phyloP scores from a whole-genome alignment of 2,888 invertebrate genomes.

The Phaedon cochleariae region DNA sequence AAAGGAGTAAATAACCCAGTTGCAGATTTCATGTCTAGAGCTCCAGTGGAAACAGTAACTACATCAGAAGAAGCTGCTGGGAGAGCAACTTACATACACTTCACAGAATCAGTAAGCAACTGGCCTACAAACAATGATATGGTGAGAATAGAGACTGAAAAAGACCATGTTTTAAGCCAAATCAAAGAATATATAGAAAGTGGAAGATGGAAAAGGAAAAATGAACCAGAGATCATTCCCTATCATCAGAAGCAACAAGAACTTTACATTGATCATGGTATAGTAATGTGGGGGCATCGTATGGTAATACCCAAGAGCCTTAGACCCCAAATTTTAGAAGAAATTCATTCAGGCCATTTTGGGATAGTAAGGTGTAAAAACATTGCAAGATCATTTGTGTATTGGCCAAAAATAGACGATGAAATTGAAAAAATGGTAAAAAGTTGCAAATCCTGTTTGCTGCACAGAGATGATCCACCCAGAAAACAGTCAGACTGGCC shows the following conservation, averaged over 20 bases:
- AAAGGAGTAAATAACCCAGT: constrained; percentile 11
- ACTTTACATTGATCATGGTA: constrained; percentile 5
- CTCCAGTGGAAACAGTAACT: background rate
- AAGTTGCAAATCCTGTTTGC: constrained; percentile 15
- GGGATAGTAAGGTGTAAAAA: constrained; percentile 16
- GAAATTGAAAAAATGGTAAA: constrained; percentile 18
- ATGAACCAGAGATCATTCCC: constrained; percentile 1
- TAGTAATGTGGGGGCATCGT: constrained; percentile 19
- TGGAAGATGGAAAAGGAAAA: constrained; percentile 11
- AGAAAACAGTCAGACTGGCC: constrained; percentile 11
- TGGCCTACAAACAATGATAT: constrained; percentile 20
- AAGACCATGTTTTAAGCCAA: constrained; percentile 10
- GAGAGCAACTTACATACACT: constrained; percentile 12
- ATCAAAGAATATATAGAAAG: constrained; percentile 4
- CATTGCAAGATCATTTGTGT: constrained; percentile 16
- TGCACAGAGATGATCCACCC: constrained; percentile 10
- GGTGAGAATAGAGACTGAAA: background rate
- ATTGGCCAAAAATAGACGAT: constrained; percentile 21
- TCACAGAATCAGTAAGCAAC: too few relatives aligned
- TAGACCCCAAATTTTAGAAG: background rate
- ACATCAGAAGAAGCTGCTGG: constrained; percentile 15
- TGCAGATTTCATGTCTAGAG: constrained; percentile 19
- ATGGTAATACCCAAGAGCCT: constrained; percentile 11
- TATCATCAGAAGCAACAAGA: constrained; percentile 13
- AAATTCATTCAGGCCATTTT: constrained; percentile 21